Conservation (phyloP, 2,113 vertebrate species). For the Oriolus oriolus region DNA sequence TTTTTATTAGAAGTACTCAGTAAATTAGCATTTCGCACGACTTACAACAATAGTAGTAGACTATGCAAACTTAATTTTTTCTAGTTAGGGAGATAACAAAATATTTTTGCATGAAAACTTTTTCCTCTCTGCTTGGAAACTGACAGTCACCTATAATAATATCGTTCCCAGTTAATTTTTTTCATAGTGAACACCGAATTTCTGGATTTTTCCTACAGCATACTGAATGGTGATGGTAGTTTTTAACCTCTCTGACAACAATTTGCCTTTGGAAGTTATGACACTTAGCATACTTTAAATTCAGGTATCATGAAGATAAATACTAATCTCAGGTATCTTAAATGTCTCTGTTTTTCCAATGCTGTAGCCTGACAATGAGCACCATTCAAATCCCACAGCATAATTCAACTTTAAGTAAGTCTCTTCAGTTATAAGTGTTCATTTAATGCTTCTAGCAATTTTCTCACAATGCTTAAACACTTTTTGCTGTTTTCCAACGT, state of each 20-base stretch:
- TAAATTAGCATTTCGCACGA: neutral
- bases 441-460: neutral
- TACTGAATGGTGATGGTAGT: neutral
- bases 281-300: neutral
- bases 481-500: neutral
- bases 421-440: neutral
- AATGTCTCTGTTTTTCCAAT: neutral
- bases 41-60: neutral
- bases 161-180: neutral
- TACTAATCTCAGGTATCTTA: neutral
- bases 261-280: neutral
- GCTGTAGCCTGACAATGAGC: neutral
- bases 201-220: neutral
- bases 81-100: neutral
- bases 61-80: neutral
- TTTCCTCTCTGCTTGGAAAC: neutral
- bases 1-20: neutral
- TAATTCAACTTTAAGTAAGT: neutral
- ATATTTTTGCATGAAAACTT: neutral
- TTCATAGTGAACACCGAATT: neutral
- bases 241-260: neutral
- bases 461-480: neutral
- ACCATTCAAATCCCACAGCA: neutral
- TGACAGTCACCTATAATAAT: neutral
- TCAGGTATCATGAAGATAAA: neutral